These are phyloP conservation scores for Tuta absoluta DNA, from an alignment of 2,888 invertebrate species.

Conservation along the genomic window DNA sequence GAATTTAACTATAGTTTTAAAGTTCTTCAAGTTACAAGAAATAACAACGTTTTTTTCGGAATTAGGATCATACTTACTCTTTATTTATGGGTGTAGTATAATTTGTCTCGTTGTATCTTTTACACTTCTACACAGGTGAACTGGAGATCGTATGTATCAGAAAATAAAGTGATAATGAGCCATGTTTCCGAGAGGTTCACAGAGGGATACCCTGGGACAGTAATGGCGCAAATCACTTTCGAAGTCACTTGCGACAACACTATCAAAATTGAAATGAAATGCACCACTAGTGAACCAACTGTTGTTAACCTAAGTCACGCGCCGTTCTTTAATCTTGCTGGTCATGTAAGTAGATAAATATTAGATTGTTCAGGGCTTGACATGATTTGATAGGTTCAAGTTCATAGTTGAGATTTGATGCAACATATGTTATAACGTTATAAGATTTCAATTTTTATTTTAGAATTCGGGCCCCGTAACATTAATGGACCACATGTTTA, in stretches of 20 bases:
- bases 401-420: too few species aligned
- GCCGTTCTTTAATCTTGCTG: slow-evolving; percentile 95
- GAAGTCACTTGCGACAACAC: slow-evolving; percentile 87
- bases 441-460: slow-evolving; percentile 36
- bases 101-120: too few species aligned
- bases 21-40: too few species aligned
- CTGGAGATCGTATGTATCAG: slow-evolving; percentile 84
- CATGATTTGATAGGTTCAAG: too few species aligned
- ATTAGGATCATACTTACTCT: too few species aligned
- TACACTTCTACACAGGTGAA: slow-evolving; percentile 66
- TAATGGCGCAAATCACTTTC: slow-evolving; percentile 86
- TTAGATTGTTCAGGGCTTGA: too few species aligned
- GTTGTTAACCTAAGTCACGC: slow-evolving; percentile 93
- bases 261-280: slow-evolving; percentile 87
- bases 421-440: too few species aligned
- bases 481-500: slow-evolving; percentile 85
- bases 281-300: slow-evolving; percentile 88
- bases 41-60: too few species aligned
- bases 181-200: slow-evolving; percentile 89
- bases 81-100: too few species aligned
- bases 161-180: slow-evolving; percentile 85
- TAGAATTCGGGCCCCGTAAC: slow-evolving; percentile 83
- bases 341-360: slow-evolving; percentile 87
- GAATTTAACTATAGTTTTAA: too few species aligned
- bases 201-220: slow-evolving; percentile 94